Base-by-base conservation (phyloP, 2,113 vertebrate species). In the Chaetodon auriga region DNA sequence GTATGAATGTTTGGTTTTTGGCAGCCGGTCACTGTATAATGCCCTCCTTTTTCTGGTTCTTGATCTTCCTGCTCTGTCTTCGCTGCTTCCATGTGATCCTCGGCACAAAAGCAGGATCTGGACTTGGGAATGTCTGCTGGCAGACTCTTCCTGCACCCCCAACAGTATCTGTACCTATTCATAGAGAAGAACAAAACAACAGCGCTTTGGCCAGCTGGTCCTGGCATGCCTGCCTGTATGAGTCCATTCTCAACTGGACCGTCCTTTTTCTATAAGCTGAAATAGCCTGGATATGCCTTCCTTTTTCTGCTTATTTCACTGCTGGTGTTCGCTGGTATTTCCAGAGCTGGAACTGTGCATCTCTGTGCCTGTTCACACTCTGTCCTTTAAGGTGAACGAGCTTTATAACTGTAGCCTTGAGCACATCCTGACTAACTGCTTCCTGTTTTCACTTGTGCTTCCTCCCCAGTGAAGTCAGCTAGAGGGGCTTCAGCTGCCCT, bases 91-190 rank as follows among this genome's bases (percentile, higher is more conserved):
- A 68, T 57, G 54, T 64, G 82, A 62, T 82, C 90, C 62, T 72
- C 46, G 58, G 63, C 79, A 93, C 90, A 91, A 93, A 92, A 89
- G 89, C 90, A 91, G 92, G 92, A 94, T 87, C 82, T 88, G 87
- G 78, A 80, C 80, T 84, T 75, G 81, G 69, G 84, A 87, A 68
- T 81, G 49, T 80, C 81, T 85, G 83, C 66, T 92, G 87, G 80
- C 88, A 87, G 81, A 43, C 58, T 92, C 72, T 83, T 91, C 84
- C 88, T 90, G 84, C 68, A 70, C 78, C 87, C 81, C 90, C 90
- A 86, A 60, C 89, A 84, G 91, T n/a, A 80, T 82, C 87, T 79
- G 83, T 84, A 89, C 90, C 91, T 93, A 81, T 90, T 93, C 74
- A 70, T 72, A 87, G 85, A 88, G 77, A 81, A 85, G 90, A 90